These are phyloP conservation scores for Mythimna vitellina DNA, from an alignment of 2,888 invertebrate genomes.

Conservation along the genomic window DNA sequence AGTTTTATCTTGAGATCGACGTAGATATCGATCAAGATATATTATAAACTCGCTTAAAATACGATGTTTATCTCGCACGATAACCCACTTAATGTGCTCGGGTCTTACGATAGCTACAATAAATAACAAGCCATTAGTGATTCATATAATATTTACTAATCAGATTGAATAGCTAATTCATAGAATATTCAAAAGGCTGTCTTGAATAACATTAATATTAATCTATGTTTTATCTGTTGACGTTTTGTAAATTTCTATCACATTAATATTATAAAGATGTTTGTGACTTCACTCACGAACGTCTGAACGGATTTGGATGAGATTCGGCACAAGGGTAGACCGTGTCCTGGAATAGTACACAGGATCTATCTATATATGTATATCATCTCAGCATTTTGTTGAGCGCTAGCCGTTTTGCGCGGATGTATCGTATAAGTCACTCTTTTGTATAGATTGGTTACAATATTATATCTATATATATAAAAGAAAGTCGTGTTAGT, in stretches of 20 bases:
- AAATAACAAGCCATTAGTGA: constrained; percentile 51
- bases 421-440: no score
- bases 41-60: constrained; percentile 17
- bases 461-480: no score
- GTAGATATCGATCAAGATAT: constrained; percentile 34
- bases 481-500: no score
- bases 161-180: constrained; percentile 23
- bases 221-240: neutral
- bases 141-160: constrained; percentile 44
- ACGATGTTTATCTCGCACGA: constrained; percentile 23
- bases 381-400: no score
- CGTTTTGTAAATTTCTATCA: constrained; percentile 4
- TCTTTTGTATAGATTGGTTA: no score
- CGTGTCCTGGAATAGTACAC: no score
- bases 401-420: no score
- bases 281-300: no score
- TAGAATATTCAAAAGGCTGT: constrained; percentile 43
- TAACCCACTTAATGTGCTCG: constrained; percentile 41
- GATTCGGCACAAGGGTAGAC: no score
- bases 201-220: constrained; percentile 26
- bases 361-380: no score
- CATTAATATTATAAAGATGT: neutral
- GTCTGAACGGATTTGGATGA: no score
- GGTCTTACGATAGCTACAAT: constrained; percentile 29
- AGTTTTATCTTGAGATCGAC: constrained; percentile 14